Evolutionary conservation across 2,113 vertebrate species (phyloP).

Genomic region (Pagrus major): DNA sequence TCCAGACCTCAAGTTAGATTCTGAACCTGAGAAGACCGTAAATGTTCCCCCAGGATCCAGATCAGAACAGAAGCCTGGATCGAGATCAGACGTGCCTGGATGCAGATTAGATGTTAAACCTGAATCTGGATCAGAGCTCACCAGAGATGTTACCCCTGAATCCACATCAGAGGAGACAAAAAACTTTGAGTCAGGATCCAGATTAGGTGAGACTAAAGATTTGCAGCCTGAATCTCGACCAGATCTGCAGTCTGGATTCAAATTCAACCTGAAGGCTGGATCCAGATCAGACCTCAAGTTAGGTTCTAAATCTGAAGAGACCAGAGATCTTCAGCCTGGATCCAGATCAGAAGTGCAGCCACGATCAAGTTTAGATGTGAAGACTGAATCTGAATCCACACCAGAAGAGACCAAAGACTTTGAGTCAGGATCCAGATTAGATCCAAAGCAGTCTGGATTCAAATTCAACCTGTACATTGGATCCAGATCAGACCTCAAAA

Average conservation of each 20-base stretch:
- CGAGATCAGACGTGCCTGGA: slow-evolving; percentile 27
- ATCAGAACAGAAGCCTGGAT: slow-evolving; percentile 30
- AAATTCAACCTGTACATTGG: not conserved
- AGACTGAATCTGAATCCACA: slow-evolving; percentile 8
- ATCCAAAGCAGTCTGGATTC: not conserved
- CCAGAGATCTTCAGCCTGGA: not conserved
- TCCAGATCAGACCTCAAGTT: slow-evolving; percentile 47
- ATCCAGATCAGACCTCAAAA: not conserved
- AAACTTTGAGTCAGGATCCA: not conserved
- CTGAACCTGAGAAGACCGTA: not conserved
- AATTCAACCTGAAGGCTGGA: not conserved
- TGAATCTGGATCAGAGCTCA: not conserved
- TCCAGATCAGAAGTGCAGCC: slow-evolving; percentile 28
- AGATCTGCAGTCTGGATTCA: not conserved
- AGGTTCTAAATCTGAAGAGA: not conserved
- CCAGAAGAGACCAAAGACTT: not conserved
- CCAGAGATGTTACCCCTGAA: not conserved
- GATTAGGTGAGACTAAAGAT: not conserved
- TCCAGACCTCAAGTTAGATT: not conserved
- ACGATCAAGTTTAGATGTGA: not conserved
- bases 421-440: no score
- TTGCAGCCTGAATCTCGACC: no score
- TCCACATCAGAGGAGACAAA: not conserved
- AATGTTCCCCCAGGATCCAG: slow-evolving; percentile 26
- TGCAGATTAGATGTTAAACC: not conserved